These are phyloP conservation scores for Brachylomia viminalis DNA, from an alignment of 2,888 invertebrate genomes.

Conservation along the genomic window DNA sequence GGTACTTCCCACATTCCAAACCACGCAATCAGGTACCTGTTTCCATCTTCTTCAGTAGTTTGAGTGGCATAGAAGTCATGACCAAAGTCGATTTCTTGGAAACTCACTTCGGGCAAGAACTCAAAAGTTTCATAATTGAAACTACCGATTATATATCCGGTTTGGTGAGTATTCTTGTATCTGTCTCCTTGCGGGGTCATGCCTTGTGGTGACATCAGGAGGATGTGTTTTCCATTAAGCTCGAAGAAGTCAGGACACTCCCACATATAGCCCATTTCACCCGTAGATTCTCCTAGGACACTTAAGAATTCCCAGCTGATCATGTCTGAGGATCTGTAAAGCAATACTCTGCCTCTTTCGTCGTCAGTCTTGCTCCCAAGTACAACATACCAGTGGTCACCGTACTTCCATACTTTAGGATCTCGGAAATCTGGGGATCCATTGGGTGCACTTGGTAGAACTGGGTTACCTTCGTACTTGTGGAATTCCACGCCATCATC, in stretches of 20 bases:
- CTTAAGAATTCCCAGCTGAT: conserved; percentile 82
- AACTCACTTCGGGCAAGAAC: conserved; percentile 79
- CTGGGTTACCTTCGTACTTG: conserved; percentile 85
- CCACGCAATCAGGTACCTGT: conserved; percentile 84
- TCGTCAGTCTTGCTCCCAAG: conserved; percentile 83
- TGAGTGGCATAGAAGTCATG: conserved; percentile 89
- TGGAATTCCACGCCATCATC: conserved; percentile 83
- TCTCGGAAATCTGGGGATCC: conserved; percentile 87
- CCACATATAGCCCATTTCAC: conserved; percentile 87
- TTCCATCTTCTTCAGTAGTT: conserved; percentile 80
- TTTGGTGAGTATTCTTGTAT: conserved; percentile 83
- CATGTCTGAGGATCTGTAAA: conserved; percentile 85
- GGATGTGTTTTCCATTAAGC: conserved; percentile 82
- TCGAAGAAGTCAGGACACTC: conserved; percentile 90
- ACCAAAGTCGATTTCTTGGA: conserved; percentile 86
- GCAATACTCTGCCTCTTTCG: conserved; percentile 79
- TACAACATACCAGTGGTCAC: conserved; percentile 84
- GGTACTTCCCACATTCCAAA: conserved; percentile 86
- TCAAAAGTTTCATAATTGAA: conserved; percentile 84
- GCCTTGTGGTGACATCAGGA: conserved; percentile 87
- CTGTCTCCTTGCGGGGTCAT: conserved; percentile 82
- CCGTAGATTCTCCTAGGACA: conserved; percentile 82
- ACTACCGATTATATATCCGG: conserved; percentile 85
- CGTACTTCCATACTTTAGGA: conserved; percentile 87
- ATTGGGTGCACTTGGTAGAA: conserved; percentile 79